These are phyloP conservation scores for Drosophila affinis DNA, from an alignment of 2,888 invertebrate species.

Conservation along the genomic window DNA sequence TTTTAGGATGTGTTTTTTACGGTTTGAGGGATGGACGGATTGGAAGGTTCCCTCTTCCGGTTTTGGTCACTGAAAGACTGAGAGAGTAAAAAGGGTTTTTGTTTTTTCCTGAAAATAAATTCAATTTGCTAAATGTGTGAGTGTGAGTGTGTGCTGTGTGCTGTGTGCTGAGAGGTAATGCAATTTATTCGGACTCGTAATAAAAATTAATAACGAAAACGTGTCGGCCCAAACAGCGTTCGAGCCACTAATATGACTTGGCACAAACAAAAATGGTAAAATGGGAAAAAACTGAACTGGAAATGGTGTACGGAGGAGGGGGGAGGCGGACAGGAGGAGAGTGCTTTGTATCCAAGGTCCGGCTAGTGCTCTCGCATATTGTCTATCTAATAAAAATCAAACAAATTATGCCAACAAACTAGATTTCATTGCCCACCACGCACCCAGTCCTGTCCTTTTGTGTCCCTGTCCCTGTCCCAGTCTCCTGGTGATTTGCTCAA, in stretches of 20 bases:
- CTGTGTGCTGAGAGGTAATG: conserved; percentile 49
- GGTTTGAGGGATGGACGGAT: neutral
- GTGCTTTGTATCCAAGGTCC: conserved; percentile 10
- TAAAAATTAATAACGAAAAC: conserved; percentile 82
- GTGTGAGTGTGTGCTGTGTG: conserved; percentile 9
- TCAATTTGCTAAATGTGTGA: conserved; percentile 69
- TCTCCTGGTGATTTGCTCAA: conserved; percentile 81
- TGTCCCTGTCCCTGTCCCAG: conserved; percentile 45
- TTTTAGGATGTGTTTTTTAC: conserved; percentile 2
- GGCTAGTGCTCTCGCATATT: conserved; percentile 49
- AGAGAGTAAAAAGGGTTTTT: conserved; percentile 26
- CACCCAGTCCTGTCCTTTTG: conserved; percentile 28
- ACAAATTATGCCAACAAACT: conserved; percentile 81
- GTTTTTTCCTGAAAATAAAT: conserved; percentile 46
- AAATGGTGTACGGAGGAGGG: neutral
- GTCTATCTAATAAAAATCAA: conserved; percentile 80
- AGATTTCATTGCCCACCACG: conserved; percentile 64
- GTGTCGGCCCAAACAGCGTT: conserved; percentile 62
- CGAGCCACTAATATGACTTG: conserved; percentile 74
- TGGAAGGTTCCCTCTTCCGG: neutral
- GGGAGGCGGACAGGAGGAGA: neutral
- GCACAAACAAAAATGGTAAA: conserved; percentile 57
- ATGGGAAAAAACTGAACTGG: conserved; percentile 26
- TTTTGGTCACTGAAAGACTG: conserved; percentile 7
- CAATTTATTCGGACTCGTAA: conserved; percentile 74